Conservation (phyloP, 2,797 vertebrate species). For the Mormyrus hasselquistii region DNA sequence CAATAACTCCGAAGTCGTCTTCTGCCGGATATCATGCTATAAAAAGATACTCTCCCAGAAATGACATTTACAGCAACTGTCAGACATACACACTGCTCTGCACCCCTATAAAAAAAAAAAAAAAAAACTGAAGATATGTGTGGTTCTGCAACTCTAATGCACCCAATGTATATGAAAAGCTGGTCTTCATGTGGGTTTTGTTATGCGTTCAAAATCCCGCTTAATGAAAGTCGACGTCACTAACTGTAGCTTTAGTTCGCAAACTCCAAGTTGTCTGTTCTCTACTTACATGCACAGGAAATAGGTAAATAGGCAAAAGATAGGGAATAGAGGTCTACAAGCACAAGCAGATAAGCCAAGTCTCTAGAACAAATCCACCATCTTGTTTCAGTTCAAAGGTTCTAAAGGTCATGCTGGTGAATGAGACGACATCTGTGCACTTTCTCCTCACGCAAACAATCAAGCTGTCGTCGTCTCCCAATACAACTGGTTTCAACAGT, state of each 20-base stretch:
- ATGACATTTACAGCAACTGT: slow-evolving; percentile 3
- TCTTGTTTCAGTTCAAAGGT: slow-evolving; percentile 23
- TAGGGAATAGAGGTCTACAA: slow-evolving; percentile 26
- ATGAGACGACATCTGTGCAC: background rate
- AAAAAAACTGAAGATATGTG: background rate
- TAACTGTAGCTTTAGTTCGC: background rate
- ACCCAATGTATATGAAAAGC: background rate
- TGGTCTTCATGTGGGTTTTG: background rate
- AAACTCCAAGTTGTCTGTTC: background rate
- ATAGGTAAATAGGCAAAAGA: background rate
- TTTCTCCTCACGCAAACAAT: background rate
- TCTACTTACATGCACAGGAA: background rate
- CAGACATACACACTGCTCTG: background rate
- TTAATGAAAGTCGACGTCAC: background rate
- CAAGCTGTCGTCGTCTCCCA: background rate
- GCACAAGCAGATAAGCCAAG: slow-evolving; percentile 17
- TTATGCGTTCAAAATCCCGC: background rate
- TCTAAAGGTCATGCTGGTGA: background rate
- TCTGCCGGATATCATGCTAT: background rate
- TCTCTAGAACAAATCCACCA: slow-evolving; percentile 22
- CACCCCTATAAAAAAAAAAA: background rate
- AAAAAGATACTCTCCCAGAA: background rate
- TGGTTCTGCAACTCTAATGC: background rate
- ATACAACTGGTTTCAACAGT: background rate
- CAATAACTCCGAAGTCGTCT: background rate